Evolutionary conservation across 2,888 invertebrate species (phyloP), one percentile per base, ranked within the genome.

Genomic region (Lithophane semibrunnea): DNA sequence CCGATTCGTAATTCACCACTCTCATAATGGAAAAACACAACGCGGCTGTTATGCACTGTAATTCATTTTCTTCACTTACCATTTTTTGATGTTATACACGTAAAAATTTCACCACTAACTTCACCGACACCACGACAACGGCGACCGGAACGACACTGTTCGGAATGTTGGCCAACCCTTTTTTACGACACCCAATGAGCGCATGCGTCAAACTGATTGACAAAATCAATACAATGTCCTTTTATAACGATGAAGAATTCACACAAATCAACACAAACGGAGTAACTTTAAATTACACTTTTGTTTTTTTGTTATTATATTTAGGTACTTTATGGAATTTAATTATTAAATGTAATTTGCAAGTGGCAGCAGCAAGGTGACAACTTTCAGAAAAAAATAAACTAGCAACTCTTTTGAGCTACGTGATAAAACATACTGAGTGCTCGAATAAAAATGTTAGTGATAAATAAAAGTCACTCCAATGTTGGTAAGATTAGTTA

Each of bases 51-150:
- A 89, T 90, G 90, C 95, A 96, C 95, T 94, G 92, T 80, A 93
- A 94, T 93, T 94, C 92, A 93, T 93, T 93, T 91, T 92, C 91
- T 92, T 93, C 93, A 97, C 96, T 97, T 96, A 97, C 97, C 97
- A 97, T 97, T 96, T 96, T 96, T 92, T 94, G 96, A 96, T 95
- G 96, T 94, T 96, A 96, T 86, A 93, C 95, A 96, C 96, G 96
- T 95, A 96, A 96, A 96, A 95, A 94, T 94, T 94, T 91, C 95
- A 96, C 95, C 94, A 96, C 95, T 94, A 94, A 96, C 90, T 95
- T 95, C 96, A 96, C 96, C 93, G 94, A 96, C 94, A 96, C 94
- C 92, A 95, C 95, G 95, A 95, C 95, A 94, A 95, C 95, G 95
- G 94, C 95, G 94, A 96, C 96, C 96, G 96, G 96, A 96, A 97